Conservation (phyloP, 2,113 vertebrate species). For the Onychorhynchus coronatus region DNA sequence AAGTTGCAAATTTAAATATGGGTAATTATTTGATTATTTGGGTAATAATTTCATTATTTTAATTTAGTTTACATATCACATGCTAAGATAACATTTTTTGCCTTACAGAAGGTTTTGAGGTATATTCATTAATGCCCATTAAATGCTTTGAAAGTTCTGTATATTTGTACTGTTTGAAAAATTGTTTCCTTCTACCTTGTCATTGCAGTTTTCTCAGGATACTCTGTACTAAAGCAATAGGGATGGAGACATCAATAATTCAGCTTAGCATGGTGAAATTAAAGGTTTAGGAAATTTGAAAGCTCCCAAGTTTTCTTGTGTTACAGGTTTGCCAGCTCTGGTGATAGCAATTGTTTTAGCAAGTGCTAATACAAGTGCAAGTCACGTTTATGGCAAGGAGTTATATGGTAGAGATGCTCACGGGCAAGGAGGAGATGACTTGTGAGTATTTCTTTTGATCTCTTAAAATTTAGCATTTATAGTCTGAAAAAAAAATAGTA, state of each 20-base stretch:
- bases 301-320: not conserved
- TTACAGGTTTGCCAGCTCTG: constrained; percentile 87
- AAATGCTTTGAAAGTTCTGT: not conserved
- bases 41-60: too few species aligned
- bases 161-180: not conserved
- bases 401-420: constrained; percentile 69
- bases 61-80: not conserved
- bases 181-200: not conserved
- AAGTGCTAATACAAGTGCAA: constrained; percentile 72
- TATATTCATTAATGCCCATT: not conserved
- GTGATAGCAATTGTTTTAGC: constrained; percentile 82
- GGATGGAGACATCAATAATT: not conserved
- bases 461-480: not conserved
- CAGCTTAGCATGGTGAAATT: not conserved
- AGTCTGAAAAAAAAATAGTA: not conserved
- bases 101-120: not conserved
- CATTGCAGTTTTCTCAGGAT: not conserved
- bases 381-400: constrained; percentile 75
- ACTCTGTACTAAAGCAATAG: not conserved
- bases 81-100: not conserved
- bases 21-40: too few species aligned
- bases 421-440: constrained; percentile 77
- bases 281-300: not conserved
- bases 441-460: constrained; percentile 80
- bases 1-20: not conserved